Percentiles rank a stretch among this genome's conserved stretches.
These are phyloP conservation scores for Brachypalpus laphriformis DNA, from an alignment of 2,888 invertebrate species.

Conservation along the genomic window DNA sequence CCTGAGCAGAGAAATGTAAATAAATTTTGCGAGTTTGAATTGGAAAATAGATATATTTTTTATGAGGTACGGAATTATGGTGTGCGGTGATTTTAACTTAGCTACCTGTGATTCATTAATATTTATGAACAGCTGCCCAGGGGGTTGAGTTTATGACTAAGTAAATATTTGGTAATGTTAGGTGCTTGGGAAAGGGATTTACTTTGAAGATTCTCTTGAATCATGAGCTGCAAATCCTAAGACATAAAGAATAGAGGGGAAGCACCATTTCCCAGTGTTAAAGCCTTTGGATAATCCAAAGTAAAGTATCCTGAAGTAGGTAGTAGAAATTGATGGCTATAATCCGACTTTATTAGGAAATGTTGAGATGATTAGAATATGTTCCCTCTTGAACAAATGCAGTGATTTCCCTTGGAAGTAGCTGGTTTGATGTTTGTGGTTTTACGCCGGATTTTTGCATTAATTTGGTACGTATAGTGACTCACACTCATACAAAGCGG, in stretches of 20 bases:
- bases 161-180: background rate
- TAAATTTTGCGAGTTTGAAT: background rate
- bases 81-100: constrained; percentile 12
- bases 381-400: too few species aligned
- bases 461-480: too few species aligned
- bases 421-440: too few species aligned
- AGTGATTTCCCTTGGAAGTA: too few species aligned
- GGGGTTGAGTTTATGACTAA: background rate
- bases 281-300: too few species aligned
- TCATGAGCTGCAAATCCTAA: background rate
- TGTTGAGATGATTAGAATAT: too few species aligned
- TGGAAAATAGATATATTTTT: constrained; percentile 8
- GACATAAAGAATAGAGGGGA: background rate
- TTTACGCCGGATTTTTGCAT: too few species aligned
- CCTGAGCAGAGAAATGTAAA: constrained; percentile 11
- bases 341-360: too few species aligned
- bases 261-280: background rate
- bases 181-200: background rate
- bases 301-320: too few species aligned
- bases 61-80: background rate
- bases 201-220: background rate
- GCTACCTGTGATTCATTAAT: background rate
- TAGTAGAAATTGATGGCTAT: too few species aligned
- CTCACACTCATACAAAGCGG: too few species aligned
- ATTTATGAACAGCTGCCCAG: background rate